Conservation (phyloP, 2,888 invertebrate species). For the Nemotelus pantherinus region DNA sequence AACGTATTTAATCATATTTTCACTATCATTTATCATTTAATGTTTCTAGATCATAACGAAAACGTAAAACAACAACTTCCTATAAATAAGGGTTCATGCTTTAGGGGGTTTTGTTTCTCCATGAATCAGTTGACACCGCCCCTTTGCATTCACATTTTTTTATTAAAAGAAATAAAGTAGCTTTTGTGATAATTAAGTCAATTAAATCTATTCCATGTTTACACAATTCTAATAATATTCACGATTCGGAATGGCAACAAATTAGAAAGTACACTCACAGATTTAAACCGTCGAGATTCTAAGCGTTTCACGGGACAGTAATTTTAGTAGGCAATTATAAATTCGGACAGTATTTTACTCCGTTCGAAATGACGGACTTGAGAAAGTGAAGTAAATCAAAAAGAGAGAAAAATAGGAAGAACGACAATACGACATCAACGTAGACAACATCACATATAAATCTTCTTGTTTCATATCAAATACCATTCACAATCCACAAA, state of each 20-base stretch:
- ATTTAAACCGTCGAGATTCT: background rate
- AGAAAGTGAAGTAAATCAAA: background rate
- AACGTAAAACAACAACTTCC: constrained; percentile 24
- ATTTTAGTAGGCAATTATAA: background rate
- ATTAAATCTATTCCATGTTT: too few relatives aligned
- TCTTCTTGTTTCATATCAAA: background rate
- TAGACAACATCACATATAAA: constrained; percentile 5
- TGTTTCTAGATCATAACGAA: constrained; percentile 24
- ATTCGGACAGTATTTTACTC: background rate
- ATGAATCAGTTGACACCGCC: too few relatives aligned
- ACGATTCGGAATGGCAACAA: constrained; percentile 34
- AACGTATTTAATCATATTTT: background rate
- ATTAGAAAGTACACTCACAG: background rate
- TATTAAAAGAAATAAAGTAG: too few relatives aligned
- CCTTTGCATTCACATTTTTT: too few relatives aligned
- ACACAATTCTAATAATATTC: background rate
- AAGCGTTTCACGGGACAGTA: background rate
- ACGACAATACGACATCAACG: background rate
- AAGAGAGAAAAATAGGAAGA: too few relatives aligned
- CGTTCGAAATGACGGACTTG: background rate
- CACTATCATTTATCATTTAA: constrained; percentile 11
- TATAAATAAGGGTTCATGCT: background rate
- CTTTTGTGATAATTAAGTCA: too few relatives aligned
- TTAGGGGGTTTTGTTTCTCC: too few relatives aligned
- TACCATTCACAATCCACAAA: too few relatives aligned